A percentile compares a stretch with the other conserved stretches of the same genome.
These are phyloP conservation scores for Rotaria sp. DNA, from an alignment of 2,888 invertebrate species.

Conservation along the genomic window DNA sequence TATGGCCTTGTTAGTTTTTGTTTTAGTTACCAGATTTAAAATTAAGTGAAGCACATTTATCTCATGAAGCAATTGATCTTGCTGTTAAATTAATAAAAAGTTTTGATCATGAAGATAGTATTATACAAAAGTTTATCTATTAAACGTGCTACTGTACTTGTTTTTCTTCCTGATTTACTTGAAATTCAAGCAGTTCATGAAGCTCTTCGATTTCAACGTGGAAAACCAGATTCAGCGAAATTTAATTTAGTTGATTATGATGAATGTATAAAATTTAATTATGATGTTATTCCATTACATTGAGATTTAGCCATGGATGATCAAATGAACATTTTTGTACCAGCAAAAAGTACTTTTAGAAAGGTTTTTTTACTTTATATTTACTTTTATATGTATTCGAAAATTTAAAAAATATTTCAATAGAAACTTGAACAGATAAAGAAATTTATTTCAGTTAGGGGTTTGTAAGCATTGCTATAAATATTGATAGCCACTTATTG, in stretches of 20 bases:
- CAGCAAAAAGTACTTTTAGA: conserved; percentile 63
- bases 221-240: neutral
- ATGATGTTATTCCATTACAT: conserved; percentile 54
- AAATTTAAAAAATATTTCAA: too few species aligned
- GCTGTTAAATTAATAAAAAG: conserved; percentile 6
- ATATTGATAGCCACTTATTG: too few species aligned
- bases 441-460: neutral
- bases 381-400: too few species aligned
- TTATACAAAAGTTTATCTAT: conserved; percentile 29
- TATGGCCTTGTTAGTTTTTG: conserved; percentile 20
- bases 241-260: neutral
- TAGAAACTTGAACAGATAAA: neutral
- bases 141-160: conserved; percentile 35
- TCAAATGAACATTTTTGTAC: conserved; percentile 63
- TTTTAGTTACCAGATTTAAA: conserved; percentile 26
- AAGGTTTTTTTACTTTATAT: conserved; percentile 58
- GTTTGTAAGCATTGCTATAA: too few species aligned
- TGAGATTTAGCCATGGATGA: conserved; percentile 73
- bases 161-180: conserved; percentile 36
- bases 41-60: neutral
- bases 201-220: conserved; percentile 19
- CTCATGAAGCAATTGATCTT: conserved; percentile 20
- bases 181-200: conserved; percentile 35
- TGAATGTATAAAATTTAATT: conserved; percentile 42
- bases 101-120: conserved; percentile 19